Evolutionary conservation across 2,113 vertebrate genomes (phyloP).

Genomic region (Charadrius vociferus): DNA sequence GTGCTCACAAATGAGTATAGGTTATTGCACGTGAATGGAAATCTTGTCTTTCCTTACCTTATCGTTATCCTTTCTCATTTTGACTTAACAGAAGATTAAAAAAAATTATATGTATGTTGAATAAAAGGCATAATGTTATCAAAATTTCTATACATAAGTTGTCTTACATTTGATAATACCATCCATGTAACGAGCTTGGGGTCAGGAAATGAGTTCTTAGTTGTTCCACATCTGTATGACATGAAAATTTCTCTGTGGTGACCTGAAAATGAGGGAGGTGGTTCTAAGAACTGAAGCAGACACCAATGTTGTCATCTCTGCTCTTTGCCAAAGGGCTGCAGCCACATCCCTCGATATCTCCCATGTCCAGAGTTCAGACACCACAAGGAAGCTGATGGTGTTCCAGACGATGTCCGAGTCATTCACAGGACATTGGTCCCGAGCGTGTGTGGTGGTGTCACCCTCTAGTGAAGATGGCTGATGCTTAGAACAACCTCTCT

Average conservation of each 20-base stretch:
- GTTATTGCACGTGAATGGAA: too few species aligned
- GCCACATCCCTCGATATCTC: rapidly evolving
- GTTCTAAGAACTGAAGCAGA: not conserved
- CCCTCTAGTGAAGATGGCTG: not conserved
- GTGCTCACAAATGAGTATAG: not conserved
- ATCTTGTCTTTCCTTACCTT: too few species aligned
- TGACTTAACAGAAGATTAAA: too few species aligned
- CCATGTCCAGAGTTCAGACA: not conserved
- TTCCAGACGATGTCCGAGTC: rapidly evolving
- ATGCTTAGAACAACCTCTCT: not conserved
- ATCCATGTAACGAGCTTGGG: too few species aligned
- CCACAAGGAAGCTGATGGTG: not conserved
- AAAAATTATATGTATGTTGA: too few species aligned
- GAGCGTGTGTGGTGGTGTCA: not conserved
- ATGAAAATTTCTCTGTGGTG: too few species aligned
- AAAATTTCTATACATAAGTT: too few species aligned
- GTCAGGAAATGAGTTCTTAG: too few species aligned
- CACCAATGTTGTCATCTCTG: not conserved
- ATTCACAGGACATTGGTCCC: not conserved
- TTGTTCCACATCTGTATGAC: too few species aligned
- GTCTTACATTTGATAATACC: too few species aligned
- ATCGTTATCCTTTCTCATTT: too few species aligned
- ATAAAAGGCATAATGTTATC: too few species aligned
- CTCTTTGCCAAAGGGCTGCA: not conserved
- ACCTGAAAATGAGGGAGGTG: not conserved